Percentiles rank a stretch among this genome's conserved stretches.
These are phyloP conservation scores for Leontocebus nigricollis DNA, from an alignment of 2,797 vertebrate genomes.

Conservation along the genomic window DNA sequence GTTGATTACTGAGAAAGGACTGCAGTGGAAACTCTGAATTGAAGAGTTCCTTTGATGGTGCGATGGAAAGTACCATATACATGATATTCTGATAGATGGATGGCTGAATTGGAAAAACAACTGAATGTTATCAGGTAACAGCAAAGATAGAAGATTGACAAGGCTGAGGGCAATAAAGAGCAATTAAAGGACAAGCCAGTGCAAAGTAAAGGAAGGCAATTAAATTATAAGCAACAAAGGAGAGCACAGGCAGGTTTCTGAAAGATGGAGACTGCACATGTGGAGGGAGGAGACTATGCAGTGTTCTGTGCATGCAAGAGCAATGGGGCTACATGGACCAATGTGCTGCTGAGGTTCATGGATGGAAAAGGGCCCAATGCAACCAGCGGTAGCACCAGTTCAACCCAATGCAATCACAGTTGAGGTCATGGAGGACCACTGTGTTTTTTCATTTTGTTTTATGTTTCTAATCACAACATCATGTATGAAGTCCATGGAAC, in stretches of 20 bases:
- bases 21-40: not conserved
- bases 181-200: conserved; percentile 51
- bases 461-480: not conserved
- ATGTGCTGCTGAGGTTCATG: not conserved
- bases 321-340: not conserved
- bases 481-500: not conserved
- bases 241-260: not conserved
- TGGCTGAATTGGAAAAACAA: conserved; percentile 13
- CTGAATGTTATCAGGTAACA: not conserved
- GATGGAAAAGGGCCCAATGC: not conserved
- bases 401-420: not conserved
- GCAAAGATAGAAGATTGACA: not conserved
- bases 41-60: not conserved
- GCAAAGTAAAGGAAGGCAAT: conserved; percentile 21
- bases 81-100: not conserved
- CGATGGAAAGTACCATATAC: not conserved
- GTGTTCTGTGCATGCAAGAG: fast-evolving
- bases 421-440: not conserved
- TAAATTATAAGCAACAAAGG: not conserved
- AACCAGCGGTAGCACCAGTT: not conserved
- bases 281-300: not conserved
- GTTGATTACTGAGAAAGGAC: not conserved
- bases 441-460: not conserved
- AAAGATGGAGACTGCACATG: not conserved
- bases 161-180: not conserved